A percentile compares a stretch with the other conserved stretches of the same genome.
Conservation (phyloP, 2,113 vertebrate genomes). For the Phalacrocorax carbo region DNA sequence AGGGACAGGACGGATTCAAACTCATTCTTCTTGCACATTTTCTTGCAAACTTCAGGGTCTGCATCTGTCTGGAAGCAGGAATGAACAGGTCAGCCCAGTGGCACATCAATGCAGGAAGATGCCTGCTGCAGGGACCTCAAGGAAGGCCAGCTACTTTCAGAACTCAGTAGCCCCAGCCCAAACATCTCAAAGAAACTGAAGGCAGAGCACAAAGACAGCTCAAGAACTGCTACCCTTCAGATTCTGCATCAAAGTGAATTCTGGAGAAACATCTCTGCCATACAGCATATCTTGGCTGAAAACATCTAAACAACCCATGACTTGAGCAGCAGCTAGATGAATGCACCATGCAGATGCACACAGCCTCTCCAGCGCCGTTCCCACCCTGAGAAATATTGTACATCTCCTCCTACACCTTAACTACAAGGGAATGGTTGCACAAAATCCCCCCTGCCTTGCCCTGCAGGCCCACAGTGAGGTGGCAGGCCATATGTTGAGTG, state of each 20-base stretch:
- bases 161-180: not conserved
- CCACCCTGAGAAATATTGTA: not conserved
- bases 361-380: not conserved
- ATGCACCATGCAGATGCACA: not conserved
- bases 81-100: not conserved
- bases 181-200: not conserved
- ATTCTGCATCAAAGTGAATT: not conserved
- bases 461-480: not conserved
- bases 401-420: not conserved
- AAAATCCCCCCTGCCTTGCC: not conserved
- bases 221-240: not conserved
- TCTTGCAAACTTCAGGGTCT: slow-evolving; percentile 95
- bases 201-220: not conserved
- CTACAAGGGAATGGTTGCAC: not conserved
- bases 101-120: not conserved
- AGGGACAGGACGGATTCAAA: slow-evolving; percentile 90
- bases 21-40: slow-evolving; percentile 91
- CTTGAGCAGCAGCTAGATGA: not conserved
- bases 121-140: not conserved
- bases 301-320: not conserved
- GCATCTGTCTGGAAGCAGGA: slow-evolving; percentile 88
- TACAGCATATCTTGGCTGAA: not conserved
- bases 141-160: not conserved
- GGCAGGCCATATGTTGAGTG: not conserved
- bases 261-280: not conserved